Evolutionary conservation across 2,797 vertebrate species (phyloP).

Genomic region (Anguilla marmorata): DNA sequence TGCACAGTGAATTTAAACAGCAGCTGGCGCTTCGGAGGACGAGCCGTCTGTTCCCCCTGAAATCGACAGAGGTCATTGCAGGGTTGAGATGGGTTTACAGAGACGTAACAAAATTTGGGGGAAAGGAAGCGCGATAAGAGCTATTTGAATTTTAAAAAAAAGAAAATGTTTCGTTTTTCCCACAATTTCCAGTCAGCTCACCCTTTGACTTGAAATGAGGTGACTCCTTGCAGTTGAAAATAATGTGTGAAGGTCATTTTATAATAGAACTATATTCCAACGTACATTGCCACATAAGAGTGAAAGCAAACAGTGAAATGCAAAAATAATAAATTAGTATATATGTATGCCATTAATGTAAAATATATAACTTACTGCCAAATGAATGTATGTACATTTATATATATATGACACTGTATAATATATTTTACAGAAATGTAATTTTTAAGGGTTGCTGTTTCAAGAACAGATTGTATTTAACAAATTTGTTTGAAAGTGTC

Average conservation of each 20-base stretch:
- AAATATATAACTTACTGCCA: not conserved
- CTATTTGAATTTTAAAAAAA: not conserved
- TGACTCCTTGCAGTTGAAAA: not conserved
- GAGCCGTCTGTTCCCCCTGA: not conserved
- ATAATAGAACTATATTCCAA: not conserved
- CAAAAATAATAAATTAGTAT: not conserved
- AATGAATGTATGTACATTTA: not conserved
- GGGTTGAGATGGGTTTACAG: not conserved
- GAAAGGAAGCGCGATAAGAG: not conserved
- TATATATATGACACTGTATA: not conserved
- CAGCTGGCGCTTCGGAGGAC: not conserved
- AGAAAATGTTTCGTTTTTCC: not conserved
- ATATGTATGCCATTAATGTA: not conserved
- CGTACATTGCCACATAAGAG: not conserved
- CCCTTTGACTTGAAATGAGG: not conserved
- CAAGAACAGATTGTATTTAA: not conserved
- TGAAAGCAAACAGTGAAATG: not conserved
- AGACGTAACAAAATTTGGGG: not conserved
- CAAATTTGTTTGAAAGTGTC: not conserved
- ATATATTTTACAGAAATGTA: not conserved
- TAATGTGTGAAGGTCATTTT: not conserved
- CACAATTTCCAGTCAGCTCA: not conserved
- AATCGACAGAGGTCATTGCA: not conserved
- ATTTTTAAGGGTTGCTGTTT: not conserved
- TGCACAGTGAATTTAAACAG: not conserved